Base-by-base conservation (phyloP, 2,888 invertebrate species). In the Liposcelis brunnea region DNA sequence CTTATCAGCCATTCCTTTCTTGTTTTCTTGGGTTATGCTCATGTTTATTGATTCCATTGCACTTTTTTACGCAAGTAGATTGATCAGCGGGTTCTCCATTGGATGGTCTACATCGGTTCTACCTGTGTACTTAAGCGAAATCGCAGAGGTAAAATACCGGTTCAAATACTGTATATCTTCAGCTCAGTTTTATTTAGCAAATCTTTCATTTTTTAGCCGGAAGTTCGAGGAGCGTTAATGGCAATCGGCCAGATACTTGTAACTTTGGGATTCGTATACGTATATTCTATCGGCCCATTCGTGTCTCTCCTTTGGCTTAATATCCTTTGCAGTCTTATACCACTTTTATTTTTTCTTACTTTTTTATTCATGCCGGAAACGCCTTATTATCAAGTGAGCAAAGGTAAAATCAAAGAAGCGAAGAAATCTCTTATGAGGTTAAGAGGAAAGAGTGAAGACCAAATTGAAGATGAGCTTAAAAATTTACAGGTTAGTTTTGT, bases 121-220 rank as follows among this genome's bases (percentile, higher is more conserved):
- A 1, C 85, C 89, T 0, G 81, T 86, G 73, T 90, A 89, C 62
- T 74, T 86, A 49, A 82, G 84, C 36, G 90, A 90, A 62, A 80
- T 86, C 36, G 73, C 86, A 2, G 78, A 82, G 50, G 74, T 74
- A 57, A 63, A n/a, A n/a, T n/a, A n/a, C n/a, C n/a, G n/a, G n/a
- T n/a, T n/a, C n/a, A n/a, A n/a, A n/a, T n/a, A n/a, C n/a, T n/a
- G n/a, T n/a, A n/a, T n/a, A n/a, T n/a, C n/a, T n/a, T n/a, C n/a
- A n/a, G n/a, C n/a, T n/a, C n/a, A n/a, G n/a, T n/a, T n/a, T n/a
- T n/a, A n/a, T n/a, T n/a, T n/a, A n/a, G n/a, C n/a, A n/a, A n/a
- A n/a, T n/a, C n/a, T n/a, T n/a, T n/a, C n/a, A n/a, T n/a, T n/a
- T n/a, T n/a, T n/a, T n/a, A 64, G 11, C 59, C 60, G 35, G 58